Evolutionary conservation across 2,797 vertebrate species (phyloP).

Genomic region (Luscinia megarhynchos): DNA sequence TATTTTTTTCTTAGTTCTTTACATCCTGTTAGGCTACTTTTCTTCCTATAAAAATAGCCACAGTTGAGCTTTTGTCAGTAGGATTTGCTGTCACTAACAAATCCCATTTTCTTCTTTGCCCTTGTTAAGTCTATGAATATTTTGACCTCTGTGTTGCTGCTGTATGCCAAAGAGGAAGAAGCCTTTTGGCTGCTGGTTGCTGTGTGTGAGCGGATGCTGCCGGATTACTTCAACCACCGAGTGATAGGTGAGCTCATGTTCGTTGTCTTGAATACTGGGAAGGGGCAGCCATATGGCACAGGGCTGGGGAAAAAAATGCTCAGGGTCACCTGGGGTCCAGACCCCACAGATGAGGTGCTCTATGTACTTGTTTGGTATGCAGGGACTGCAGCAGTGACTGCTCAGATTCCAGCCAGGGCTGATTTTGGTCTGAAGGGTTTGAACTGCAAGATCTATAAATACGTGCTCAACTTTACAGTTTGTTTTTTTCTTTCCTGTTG

Average conservation of each 20-base stretch:
- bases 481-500: background rate
- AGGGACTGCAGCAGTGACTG: background rate
- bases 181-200: slow-evolving; percentile 97
- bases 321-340: background rate
- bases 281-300: background rate
- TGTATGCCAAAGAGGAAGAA: slow-evolving; percentile 94
- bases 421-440: background rate
- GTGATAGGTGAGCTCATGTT: slow-evolving; percentile 86
- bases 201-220: slow-evolving; percentile 95
- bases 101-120: slow-evolving; percentile 10
- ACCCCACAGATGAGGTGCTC: background rate
- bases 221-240: slow-evolving; percentile 95
- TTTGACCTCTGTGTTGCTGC: slow-evolving; percentile 91
- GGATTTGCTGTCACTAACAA: background rate
- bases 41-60: background rate
- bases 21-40: background rate
- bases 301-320: background rate
- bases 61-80: background rate
- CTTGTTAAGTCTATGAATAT: slow-evolving; percentile 97
- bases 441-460: background rate
- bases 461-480: background rate
- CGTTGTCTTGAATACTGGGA: background rate
- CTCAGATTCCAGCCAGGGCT: background rate
- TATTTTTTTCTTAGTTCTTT: background rate
- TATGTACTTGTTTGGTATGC: background rate